phyloP scores from a whole-genome alignment of 2,113 vertebrate species.

The Ptychochromis oligacanthus region DNA sequence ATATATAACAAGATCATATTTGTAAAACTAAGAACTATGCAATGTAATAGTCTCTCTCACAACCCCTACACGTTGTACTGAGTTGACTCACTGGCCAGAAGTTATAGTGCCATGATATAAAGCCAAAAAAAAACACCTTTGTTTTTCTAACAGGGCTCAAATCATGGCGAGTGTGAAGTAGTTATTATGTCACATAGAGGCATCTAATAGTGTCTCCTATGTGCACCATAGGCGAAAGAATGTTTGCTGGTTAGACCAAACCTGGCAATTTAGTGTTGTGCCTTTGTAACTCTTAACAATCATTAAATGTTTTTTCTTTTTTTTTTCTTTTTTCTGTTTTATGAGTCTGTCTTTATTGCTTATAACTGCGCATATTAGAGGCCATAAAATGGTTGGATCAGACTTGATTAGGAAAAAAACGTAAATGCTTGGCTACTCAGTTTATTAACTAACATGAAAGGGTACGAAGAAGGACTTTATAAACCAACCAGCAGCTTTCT shows the following conservation, averaged over 20 bases:
- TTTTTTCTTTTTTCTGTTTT: constrained; percentile 40
- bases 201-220: not conserved
- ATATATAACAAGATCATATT: not conserved
- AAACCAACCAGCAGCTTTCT: not conserved
- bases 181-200: not conserved
- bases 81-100: not conserved
- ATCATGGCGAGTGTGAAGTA: not conserved
- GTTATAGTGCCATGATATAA: not conserved
- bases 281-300: constrained; percentile 6
- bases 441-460: constrained; percentile 21
- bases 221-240: not conserved
- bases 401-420: constrained; percentile 8
- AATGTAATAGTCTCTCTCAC: not conserved
- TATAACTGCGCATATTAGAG: constrained; percentile 4
- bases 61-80: not conserved
- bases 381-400: constrained; percentile 31
- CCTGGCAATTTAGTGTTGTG: constrained; percentile 4
- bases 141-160: not conserved
- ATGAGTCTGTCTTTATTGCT: constrained; percentile 10
- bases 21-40: not conserved
- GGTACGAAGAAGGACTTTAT: not conserved
- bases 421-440: not conserved
- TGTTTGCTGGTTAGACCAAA: not conserved
- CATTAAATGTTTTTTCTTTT: constrained; percentile 25
- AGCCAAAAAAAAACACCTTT: not conserved